Evolutionary conservation across 2,113 vertebrate species (phyloP).

Genomic region (Morone chrysops): DNA sequence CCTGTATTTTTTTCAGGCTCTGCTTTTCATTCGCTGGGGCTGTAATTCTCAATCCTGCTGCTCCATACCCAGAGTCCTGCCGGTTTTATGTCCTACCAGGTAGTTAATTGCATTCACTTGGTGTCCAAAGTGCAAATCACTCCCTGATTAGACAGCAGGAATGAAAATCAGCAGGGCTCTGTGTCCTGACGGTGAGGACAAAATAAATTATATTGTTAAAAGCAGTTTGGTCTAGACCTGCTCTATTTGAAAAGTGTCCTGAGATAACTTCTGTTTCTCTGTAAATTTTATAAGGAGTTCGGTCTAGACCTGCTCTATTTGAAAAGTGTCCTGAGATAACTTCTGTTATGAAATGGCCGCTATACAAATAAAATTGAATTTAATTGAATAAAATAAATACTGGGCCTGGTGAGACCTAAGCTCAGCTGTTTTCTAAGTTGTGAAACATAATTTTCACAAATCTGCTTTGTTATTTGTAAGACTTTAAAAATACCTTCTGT

Average conservation of each 20-base stretch:
- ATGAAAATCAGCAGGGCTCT: conserved; percentile 44
- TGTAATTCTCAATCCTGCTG: not conserved
- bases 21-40: not conserved
- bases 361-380: too few relatives aligned
- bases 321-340: too few relatives aligned
- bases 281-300: too few relatives aligned
- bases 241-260: too few relatives aligned
- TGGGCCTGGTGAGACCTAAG: not conserved
- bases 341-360: too few relatives aligned
- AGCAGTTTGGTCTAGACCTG: too few relatives aligned
- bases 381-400: not conserved
- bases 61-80: conserved; percentile 30
- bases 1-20: conserved; percentile 11
- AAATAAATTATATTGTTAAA: too few relatives aligned
- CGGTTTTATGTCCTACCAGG: conserved; percentile 57
- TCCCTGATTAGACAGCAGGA: conserved; percentile 41
- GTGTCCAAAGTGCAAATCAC: conserved; percentile 32
- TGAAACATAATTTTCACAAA: conserved; percentile 9
- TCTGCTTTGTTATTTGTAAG: not conserved
- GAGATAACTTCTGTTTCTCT: too few relatives aligned
- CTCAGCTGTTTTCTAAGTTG: not conserved
- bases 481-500: not conserved
- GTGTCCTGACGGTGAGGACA: not conserved
- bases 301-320: too few relatives aligned
- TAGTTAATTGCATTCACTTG: conserved; percentile 51